phyloP scores from a whole-genome alignment of 2,797 vertebrate genomes.

The Alosa sapidissima region DNA sequence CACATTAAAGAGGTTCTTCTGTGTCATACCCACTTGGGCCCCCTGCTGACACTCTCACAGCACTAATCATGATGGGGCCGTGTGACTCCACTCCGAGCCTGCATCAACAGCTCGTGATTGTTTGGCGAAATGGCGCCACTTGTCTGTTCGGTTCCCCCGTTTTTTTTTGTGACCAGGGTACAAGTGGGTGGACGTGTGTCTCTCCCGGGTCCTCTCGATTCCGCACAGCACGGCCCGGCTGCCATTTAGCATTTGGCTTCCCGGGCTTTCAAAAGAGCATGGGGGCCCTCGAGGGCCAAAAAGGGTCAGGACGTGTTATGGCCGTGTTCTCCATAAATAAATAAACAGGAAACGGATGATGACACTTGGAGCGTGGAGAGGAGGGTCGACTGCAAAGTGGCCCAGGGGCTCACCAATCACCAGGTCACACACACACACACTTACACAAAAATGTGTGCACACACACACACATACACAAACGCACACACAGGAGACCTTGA shows the following conservation, averaged over 20 bases:
- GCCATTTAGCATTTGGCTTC: conserved; percentile 9
- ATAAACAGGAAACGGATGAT: background rate
- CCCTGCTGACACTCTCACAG: conserved; percentile 34
- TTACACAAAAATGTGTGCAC: background rate
- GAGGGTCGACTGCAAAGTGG: conserved; percentile 19
- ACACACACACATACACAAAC: background rate
- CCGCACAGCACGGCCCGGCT: background rate
- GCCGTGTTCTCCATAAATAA: conserved; percentile 31
- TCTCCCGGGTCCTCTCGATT: background rate
- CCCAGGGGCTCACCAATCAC: background rate
- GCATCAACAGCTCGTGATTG: background rate
- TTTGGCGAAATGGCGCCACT: background rate
- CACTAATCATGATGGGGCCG: conserved; percentile 4
- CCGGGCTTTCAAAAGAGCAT: background rate
- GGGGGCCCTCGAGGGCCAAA: background rate
- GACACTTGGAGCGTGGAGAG: background rate
- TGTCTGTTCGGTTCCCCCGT: background rate
- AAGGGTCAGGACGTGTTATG: background rate
- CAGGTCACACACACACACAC: background rate
- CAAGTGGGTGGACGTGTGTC: background rate
- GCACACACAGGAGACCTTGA: conserved; percentile 3
- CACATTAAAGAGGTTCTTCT: conserved; percentile 32
- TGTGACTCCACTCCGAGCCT: background rate
- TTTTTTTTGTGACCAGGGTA: background rate
- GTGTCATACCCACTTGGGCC: conserved; percentile 33